A percentile compares a stretch with the other conserved stretches of the same genome.
Evolutionary conservation across 2,113 vertebrate genomes (phyloP).

Genomic region (cat (Felis catus)): DNA sequence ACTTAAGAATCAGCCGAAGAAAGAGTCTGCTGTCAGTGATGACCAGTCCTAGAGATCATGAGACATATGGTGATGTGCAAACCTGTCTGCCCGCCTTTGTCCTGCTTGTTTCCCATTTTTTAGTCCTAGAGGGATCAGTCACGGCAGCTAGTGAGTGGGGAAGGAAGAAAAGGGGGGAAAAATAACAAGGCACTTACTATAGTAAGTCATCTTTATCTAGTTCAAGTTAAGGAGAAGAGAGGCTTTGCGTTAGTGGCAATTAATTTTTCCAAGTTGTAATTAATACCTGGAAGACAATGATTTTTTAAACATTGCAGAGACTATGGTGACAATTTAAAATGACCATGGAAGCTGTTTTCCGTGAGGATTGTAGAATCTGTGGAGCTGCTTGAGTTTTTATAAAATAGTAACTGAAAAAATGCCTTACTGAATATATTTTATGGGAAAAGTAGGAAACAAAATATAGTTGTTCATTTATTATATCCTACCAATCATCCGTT

Average conservation of each 20-base stretch:
- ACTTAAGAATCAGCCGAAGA: background rate
- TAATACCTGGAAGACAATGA: background rate
- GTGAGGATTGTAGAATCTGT: background rate
- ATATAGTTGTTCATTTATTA: background rate
- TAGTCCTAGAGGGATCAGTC: rapidly evolving
- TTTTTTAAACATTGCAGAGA: background rate
- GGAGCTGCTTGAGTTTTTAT: background rate
- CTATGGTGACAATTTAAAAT: background rate
- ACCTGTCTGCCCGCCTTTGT: background rate
- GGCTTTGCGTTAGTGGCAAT: background rate
- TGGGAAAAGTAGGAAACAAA: background rate
- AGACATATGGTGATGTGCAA: background rate
- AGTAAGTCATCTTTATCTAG: background rate
- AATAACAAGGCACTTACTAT: background rate
- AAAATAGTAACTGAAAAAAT: background rate
- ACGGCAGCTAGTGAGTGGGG: background rate
- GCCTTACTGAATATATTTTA: background rate
- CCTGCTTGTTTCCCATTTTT: background rate
- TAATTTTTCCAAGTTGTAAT: background rate
- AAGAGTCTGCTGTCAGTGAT: background rate
- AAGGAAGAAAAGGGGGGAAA: background rate
- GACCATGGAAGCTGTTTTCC: background rate
- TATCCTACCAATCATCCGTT: background rate
- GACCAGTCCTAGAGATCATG: too few relatives aligned
- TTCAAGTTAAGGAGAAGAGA: background rate